phyloP scores from a whole-genome alignment of 2,888 invertebrate species.

The Morpho deidamia region DNA sequence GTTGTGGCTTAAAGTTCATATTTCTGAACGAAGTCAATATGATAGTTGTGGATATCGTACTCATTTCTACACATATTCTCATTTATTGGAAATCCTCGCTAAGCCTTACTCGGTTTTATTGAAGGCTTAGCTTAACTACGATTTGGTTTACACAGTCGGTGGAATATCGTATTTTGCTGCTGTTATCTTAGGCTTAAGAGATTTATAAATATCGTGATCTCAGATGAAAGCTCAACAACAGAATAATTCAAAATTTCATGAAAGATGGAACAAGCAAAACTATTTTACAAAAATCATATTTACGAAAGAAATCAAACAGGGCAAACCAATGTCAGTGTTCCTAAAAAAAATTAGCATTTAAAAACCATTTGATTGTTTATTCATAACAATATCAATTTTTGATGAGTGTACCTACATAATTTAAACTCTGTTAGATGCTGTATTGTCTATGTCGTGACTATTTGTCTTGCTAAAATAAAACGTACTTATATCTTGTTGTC shows the following conservation, averaged over 20 bases:
- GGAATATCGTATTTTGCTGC: not conserved
- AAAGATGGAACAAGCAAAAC: too few species aligned
- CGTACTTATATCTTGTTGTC: too few species aligned
- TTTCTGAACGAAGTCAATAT: constrained; percentile 9
- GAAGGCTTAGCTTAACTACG: constrained; percentile 13
- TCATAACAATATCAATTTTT: not conserved
- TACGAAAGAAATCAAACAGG: too few species aligned
- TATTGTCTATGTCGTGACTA: too few species aligned
- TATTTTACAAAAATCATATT: too few species aligned
- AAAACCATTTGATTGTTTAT: not conserved
- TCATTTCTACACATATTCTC: constrained; percentile 5
- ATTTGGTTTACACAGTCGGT: constrained; percentile 4
- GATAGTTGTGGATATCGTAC: constrained; percentile 5
- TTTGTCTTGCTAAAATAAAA: too few species aligned
- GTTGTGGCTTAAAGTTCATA: constrained; percentile 1
- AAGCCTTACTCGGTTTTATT: constrained; percentile 9
- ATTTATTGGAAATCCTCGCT: constrained; percentile 15
- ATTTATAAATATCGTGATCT: not conserved
- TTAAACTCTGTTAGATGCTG: too few species aligned
- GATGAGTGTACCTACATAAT: too few species aligned
- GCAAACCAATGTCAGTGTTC: too few species aligned
- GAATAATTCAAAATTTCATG: too few species aligned
- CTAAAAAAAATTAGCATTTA: too few species aligned
- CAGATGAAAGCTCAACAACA: too few species aligned
- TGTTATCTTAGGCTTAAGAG: constrained; percentile 4